Conservation (phyloP, 2,797 vertebrate genomes). For the Loriculus beryllinus region DNA sequence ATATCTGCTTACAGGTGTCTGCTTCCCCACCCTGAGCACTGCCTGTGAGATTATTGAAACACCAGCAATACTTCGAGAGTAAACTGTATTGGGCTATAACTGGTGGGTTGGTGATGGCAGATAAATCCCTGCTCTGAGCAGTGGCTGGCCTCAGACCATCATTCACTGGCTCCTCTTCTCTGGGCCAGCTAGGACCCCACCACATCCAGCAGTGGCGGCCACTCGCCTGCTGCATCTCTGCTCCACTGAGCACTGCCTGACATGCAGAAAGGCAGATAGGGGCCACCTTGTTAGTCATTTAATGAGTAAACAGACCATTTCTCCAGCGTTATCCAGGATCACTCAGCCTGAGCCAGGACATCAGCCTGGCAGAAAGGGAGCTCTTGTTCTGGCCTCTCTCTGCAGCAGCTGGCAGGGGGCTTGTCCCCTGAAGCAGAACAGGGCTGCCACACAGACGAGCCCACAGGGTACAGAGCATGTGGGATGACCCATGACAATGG, state of each 20-base stretch:
- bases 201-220: rapidly evolving
- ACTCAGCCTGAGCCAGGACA: neutral
- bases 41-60: neutral
- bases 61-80: neutral
- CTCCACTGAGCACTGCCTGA: neutral
- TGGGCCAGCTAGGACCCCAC: neutral
- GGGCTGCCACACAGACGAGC: neutral
- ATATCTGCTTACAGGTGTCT: neutral
- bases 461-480: neutral
- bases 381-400: conserved; percentile 5
- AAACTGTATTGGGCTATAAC: neutral
- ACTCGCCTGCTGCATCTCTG: neutral
- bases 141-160: neutral
- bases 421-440: neutral
- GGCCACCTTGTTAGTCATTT: conserved; percentile 34
- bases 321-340: neutral
- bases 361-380: neutral
- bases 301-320: conserved; percentile 50
- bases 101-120: neutral
- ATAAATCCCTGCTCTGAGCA: neutral
- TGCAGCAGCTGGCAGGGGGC: neutral
- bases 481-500: neutral
- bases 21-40: neutral
- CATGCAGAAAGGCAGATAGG: neutral
- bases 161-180: neutral